A percentile compares a stretch with the other conserved stretches of the same genome.
phyloP scores from a whole-genome alignment of 1,140 invertebrate species.

The Mizuhopecten yessoensis region DNA sequence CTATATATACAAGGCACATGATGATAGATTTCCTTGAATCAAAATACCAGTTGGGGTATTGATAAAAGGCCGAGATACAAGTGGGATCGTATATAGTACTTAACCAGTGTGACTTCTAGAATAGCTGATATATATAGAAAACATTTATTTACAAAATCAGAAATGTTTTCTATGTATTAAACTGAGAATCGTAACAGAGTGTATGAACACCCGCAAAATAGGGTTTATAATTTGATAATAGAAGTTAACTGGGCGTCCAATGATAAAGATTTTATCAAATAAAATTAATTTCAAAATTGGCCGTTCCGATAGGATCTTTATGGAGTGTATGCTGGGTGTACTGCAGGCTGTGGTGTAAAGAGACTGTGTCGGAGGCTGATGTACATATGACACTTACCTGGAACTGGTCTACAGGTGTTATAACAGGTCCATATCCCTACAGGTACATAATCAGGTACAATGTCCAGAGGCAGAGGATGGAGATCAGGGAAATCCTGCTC shows the following conservation, averaged over 20 bases:
- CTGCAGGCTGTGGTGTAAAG: neutral
- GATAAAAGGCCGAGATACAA: neutral
- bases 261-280: constrained; percentile 36
- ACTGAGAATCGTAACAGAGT: neutral
- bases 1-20: no score
- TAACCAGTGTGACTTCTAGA: neutral
- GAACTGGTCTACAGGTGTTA: neutral
- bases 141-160: neutral
- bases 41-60: neutral
- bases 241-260: constrained; percentile 3
- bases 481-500: neutral
- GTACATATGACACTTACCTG: constrained; percentile 23
- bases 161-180: constrained; percentile 7
- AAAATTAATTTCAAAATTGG: constrained; percentile 40
- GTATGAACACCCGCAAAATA: neutral
- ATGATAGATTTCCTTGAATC: no score
- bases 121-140: neutral
- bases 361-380: neutral
- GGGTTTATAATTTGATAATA: constrained; percentile 28
- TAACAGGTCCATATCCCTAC: constrained; percentile 4
- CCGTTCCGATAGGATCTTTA: neutral
- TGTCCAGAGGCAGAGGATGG: neutral
- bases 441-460: neutral
- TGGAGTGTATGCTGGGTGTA: neutral
- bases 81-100: neutral